A percentile compares a stretch with the other conserved stretches of the same genome.
Evolutionary conservation across 2,113 vertebrate genomes (phyloP).

Genomic region (Sylvilagus bachmani): DNA sequence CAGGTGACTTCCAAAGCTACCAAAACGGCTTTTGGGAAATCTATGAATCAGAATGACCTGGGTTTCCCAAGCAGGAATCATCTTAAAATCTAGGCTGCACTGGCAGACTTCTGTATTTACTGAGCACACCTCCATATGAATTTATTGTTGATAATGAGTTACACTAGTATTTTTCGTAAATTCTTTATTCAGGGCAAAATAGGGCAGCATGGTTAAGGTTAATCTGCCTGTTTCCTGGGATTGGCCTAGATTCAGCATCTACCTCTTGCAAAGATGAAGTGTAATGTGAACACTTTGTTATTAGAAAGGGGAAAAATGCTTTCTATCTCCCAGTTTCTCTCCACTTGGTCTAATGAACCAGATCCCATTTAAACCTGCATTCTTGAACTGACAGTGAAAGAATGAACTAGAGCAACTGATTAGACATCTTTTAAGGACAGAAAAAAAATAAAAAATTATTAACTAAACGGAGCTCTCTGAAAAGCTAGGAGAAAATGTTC

Average conservation of each 20-base stretch:
- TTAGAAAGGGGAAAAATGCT: slow-evolving; percentile 1
- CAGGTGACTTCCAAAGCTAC: slow-evolving; percentile 5
- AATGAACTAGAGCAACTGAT: slow-evolving; percentile 27
- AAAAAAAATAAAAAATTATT: slow-evolving; percentile 6
- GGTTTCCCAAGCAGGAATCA: slow-evolving; percentile 9
- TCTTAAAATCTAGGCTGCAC: slow-evolving; percentile 21
- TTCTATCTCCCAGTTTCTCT: neutral
- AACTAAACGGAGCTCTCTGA: neutral
- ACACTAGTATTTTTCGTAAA: neutral
- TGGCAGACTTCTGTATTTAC: neutral
- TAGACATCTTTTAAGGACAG: slow-evolving; percentile 33
- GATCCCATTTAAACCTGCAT: slow-evolving; percentile 34
- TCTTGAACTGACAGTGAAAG: slow-evolving; percentile 10
- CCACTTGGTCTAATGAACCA: neutral
- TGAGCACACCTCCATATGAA: slow-evolving; percentile 11
- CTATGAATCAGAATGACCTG: neutral
- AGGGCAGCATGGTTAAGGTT: neutral
- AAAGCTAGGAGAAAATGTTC: neutral
- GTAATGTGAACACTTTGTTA: neutral
- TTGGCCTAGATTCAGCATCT: slow-evolving; percentile 10
- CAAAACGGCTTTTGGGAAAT: slow-evolving; percentile 48
- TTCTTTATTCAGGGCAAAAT: slow-evolving; percentile 31
- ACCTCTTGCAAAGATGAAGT: slow-evolving; percentile 1
- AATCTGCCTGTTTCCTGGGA: neutral
- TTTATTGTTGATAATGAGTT: slow-evolving; percentile 2